A percentile compares a stretch with the other conserved stretches of the same genome.
phyloP scores from a whole-genome alignment of 2,113 vertebrate species.

The Chloebia gouldiae region DNA sequence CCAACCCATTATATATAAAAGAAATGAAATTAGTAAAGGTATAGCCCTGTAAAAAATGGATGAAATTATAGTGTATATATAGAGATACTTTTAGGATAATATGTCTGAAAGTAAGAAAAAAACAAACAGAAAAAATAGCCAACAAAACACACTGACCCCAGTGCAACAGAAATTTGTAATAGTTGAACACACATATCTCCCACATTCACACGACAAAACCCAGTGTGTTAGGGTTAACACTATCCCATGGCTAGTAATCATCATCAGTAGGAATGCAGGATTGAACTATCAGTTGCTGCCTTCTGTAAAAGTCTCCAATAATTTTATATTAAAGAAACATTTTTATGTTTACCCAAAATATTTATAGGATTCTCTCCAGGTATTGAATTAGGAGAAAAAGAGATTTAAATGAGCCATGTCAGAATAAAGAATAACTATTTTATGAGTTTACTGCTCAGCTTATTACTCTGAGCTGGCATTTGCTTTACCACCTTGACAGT shows the following conservation, averaged over 20 bases:
- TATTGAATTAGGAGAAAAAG: neutral
- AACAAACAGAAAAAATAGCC: neutral
- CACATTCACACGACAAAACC: neutral
- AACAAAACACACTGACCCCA: neutral
- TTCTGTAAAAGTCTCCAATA: neutral
- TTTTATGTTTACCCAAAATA: neutral
- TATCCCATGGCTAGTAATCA: neutral
- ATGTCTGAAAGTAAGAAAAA: neutral
- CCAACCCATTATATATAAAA: no score
- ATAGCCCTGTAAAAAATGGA: neutral
- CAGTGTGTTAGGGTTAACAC: neutral
- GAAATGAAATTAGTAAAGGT: neutral
- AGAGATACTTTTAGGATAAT: neutral
- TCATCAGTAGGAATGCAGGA: neutral
- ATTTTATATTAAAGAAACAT: neutral
- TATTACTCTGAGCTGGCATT: neutral
- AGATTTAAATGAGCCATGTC: slow-evolving; percentile 12
- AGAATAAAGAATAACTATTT: slow-evolving; percentile 22
- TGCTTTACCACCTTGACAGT: slow-evolving; percentile 6
- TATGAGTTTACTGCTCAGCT: neutral
- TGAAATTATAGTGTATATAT: neutral
- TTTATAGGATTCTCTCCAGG: neutral
- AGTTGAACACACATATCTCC: neutral
- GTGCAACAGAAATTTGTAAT: neutral
- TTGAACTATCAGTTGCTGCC: neutral